These are phyloP conservation scores for Philonicus albiceps DNA, from an alignment of 2,888 invertebrate genomes.

Conservation along the genomic window DNA sequence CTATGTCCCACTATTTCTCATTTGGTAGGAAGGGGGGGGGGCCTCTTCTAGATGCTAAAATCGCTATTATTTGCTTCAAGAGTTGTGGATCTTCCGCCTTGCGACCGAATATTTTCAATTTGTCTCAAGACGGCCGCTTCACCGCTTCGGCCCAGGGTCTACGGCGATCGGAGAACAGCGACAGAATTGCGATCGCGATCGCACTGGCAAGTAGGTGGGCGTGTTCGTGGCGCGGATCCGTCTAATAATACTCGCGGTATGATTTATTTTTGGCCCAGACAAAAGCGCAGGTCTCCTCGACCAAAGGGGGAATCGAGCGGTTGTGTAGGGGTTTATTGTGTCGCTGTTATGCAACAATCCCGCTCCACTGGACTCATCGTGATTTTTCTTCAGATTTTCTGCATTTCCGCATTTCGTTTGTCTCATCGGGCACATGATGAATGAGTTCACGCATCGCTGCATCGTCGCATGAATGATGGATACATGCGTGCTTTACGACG, in stretches of 20 bases:
- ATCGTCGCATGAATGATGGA: neutral
- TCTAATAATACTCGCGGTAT: conserved; percentile 4
- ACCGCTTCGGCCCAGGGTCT: neutral
- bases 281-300: neutral
- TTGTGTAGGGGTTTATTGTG: neutral
- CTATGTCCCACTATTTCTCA: neutral
- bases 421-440: neutral
- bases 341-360: neutral
- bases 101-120: conserved; percentile 10
- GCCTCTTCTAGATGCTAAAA: neutral
- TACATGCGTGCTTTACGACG: neutral
- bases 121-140: neutral
- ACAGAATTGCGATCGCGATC: neutral
- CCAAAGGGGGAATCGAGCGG: neutral
- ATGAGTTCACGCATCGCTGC: neutral
- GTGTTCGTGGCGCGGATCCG: neutral
- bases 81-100: conserved; percentile 26
- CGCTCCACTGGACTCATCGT: neutral
- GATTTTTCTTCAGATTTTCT: conserved; percentile 19
- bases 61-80: neutral
- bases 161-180: neutral
- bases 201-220: conserved; percentile 10
- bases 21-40: too few relatives aligned
- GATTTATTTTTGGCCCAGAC: conserved; percentile 33
- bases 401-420: conserved; percentile 33